Base-by-base conservation (phyloP, 2,888 invertebrate species). In the Sussaba pulchella region DNA sequence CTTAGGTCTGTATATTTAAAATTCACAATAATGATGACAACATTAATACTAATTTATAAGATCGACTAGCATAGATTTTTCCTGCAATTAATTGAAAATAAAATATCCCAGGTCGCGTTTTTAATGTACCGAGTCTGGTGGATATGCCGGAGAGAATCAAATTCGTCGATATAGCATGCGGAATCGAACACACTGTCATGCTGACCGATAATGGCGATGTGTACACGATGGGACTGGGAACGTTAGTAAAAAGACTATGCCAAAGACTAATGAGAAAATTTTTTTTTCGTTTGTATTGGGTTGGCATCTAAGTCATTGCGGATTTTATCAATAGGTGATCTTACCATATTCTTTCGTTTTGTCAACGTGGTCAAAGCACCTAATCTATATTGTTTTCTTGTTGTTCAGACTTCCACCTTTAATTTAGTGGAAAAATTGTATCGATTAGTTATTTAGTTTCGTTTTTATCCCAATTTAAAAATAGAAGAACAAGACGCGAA, bases 141-240 rank as follows among this genome's bases (percentile, higher is more conserved):
- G 89, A 94, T 83, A 94, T 94, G 86, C 88, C 92, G 2, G 92
- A 92, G 45, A 93, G 94, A 81, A 92, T 94, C 12, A 94, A 93
- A 86, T 94, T 96, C 14, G 91, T 93, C 70, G 95, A 96, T 87
- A 90, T 97, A 39, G 93, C 94, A 67, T 96, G 96, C 92, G 98
- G 98, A 0, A 95, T 95, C 90, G 98, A 98, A 89, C 98, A 98
- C 92, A 95, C 94, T 43, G 88, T 98, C 10, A 86, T 97, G 64
- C 93, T 98, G 6, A 95, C 96, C 64, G 93, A 93, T 64, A 92
- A 93, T 86, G 97, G 98, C 0, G 94, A 94, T 86, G 94, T 98
- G n/a, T 97, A 95, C 87, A 95, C 95, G 2, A 97, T 96, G 95
- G 98, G 98, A 50, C 94, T 94, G 90, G 97, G 98, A 87, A 95